Conservation (phyloP, 2,888 invertebrate genomes). For the Synanthedon andrenaeformis region DNA sequence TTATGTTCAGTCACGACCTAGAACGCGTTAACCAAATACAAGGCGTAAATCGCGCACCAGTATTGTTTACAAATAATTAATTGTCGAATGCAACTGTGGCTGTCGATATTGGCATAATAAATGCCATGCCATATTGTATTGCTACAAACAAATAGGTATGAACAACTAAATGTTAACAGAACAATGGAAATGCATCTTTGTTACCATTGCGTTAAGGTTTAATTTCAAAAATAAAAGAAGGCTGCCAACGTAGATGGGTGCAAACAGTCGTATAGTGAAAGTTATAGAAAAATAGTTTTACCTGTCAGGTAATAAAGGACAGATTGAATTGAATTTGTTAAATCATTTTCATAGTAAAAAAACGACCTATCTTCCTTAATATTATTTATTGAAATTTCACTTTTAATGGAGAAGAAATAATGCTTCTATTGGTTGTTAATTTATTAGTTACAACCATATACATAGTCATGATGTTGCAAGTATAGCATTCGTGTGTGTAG, state of each 20-base stretch:
- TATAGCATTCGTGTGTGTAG: background rate
- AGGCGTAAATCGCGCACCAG: conserved; percentile 24
- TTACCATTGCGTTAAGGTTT: no score
- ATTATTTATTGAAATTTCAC: background rate
- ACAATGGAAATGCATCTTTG: conserved; percentile 4
- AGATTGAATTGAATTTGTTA: conserved; percentile 65
- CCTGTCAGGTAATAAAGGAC: conserved; percentile 61
- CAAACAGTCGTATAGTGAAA: conserved; percentile 41
- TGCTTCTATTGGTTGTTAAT: no score
- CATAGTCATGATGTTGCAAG: no score
- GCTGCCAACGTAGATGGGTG: conserved; percentile 16
- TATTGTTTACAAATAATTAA: conserved; percentile 69
- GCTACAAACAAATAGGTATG: conserved; percentile 34
- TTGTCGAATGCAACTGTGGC: conserved; percentile 60
- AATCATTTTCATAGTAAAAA: conserved; percentile 28
- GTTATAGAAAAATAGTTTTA: conserved; percentile 64
- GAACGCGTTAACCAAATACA: conserved; percentile 20
- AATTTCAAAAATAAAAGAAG: no score
- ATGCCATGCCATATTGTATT: conserved; percentile 46
- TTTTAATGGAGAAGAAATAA: background rate
- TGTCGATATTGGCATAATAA: conserved; percentile 60
- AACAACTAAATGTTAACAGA: conserved; percentile 11
- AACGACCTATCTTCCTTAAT: background rate
- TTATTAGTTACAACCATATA: no score
- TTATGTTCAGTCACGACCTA: conserved; percentile 45